Base-by-base conservation (phyloP, 2,113 vertebrate species). In the Tetrao urogallus region DNA sequence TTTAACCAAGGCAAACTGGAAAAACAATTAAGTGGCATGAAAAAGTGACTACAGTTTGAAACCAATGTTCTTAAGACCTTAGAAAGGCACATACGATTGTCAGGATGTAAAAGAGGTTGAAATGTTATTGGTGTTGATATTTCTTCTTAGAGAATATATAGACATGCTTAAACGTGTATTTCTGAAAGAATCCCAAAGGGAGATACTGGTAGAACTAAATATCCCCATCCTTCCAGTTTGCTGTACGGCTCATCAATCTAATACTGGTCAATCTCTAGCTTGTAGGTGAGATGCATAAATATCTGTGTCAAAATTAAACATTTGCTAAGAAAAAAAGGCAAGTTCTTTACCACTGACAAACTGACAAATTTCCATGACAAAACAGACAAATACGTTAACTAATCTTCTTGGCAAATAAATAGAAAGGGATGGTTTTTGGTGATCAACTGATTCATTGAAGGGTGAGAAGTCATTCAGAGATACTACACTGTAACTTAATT, bases 71-170 rank as follows among this genome's bases (percentile, higher is more conserved):
- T 0, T 36, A 87, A 82, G 74, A 76, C 52, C 45, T 47, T 74
- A 17, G 64, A 77, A 95, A 83, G 52, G n/a, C 57, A 92, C 40
- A 63, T 28, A 70, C 57, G 71, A 87, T 93, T 95, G 88, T 75
- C 86, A 89, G 38, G 36, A 88, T 89, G 81, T 94, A 93, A 96
- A 96, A 93, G 52, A 83, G 63, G 28, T 11, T 94, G 84, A 94
- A 92, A 77, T 50, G 82, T 69, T 81, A 80, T 66, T 89, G 60
- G 75, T 81, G 64, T 52, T 94, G 82, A 45, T 69, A 80, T 73
- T 93, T 89, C 72, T 95, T 94, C 67, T 40, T 65, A 91, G 71
- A 73, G 0, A 0, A 54, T 77, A 94, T 93, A 80, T 45, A 77
- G 67, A 74, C 66, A 27, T 61, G 24, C 32, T 91, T 78, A 89